Evolutionary conservation across 2,113 vertebrate genomes (phyloP), one percentile per base, ranked within the genome.

Genomic region (Todiramphus chloris): DNA sequence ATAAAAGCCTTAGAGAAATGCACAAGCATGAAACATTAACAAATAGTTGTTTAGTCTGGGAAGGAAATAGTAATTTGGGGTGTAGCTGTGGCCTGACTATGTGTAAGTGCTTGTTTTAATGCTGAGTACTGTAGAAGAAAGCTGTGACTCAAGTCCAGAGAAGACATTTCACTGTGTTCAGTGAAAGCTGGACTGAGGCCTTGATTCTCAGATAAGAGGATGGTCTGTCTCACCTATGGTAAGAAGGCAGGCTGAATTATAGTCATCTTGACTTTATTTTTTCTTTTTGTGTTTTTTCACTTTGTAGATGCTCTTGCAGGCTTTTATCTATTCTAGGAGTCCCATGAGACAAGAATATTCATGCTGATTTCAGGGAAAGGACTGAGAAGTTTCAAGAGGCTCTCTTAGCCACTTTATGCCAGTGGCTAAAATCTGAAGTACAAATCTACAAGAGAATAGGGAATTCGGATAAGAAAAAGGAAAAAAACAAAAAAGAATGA

Each of bases 251-350:
- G 6, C 60, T 89, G 73, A 84, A 50, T 78, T 70, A 17, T 63
- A 94, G 64, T 74, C 67, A 66, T 7, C 66, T 87, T 64, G 59
- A 69, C 44, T 93, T 55, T 69, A 15, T 46, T 89, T 85, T 93
- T 68, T 23, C 28, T 51, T 89, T 79, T 30, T 69, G 79, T 67
- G 62, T 2, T 92, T 92, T 93, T 90, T 86, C 81, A 89, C 76
- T 90, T 95, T 82, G 82, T 69, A 78, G 66, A 93, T 93, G 89
- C 64, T 70, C 93, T 96, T 94, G 72, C 48, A 93, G 87, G 74
- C 55, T 94, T 92, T 96, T 92, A 84, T 96, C 90, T 95, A 37
- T 94, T 93, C 86, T 62, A 90, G 48, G 53, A 91, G 59, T 95
- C 93, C 90, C 89, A 43, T 13, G 94, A 91, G 90, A 91, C 28